Percentiles rank a stretch among this genome's conserved stretches.
These are phyloP conservation scores for Eustalomyia histrio DNA, from an alignment of 2,888 invertebrate species.

Conservation along the genomic window DNA sequence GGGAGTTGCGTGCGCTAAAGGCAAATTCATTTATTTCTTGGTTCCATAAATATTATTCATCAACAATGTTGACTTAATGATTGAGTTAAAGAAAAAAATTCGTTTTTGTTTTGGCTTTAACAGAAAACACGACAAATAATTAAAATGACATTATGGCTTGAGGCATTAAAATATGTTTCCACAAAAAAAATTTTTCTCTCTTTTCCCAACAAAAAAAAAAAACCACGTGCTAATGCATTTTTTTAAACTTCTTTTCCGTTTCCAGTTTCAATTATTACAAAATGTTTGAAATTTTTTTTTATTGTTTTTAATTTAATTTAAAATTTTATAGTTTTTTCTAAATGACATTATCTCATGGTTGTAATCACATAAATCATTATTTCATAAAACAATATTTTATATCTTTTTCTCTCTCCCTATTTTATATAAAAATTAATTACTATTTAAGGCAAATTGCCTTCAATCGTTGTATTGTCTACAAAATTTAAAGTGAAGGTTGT, in stretches of 20 bases:
- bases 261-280: slow-evolving; percentile 24
- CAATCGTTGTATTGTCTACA: slow-evolving; percentile 29
- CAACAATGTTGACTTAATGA: slow-evolving; percentile 30
- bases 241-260: slow-evolving; percentile 36
- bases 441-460: slow-evolving; percentile 46
- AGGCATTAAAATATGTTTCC: slow-evolving; percentile 5
- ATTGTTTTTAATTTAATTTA: slow-evolving; percentile 18
- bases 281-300: slow-evolving; percentile 3
- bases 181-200: slow-evolving; percentile 6
- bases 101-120: slow-evolving; percentile 18
- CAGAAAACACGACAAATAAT: slow-evolving; percentile 63
- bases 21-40: slow-evolving; percentile 35
- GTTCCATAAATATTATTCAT: slow-evolving; percentile 24
- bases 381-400: slow-evolving; percentile 13
- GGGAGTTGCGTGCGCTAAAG: slow-evolving; percentile 59
- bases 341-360: slow-evolving; percentile 57
- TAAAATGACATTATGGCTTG: slow-evolving; percentile 67
- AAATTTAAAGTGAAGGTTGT: slow-evolving; percentile 36
- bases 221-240: slow-evolving; percentile 30
- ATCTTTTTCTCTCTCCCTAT: slow-evolving; percentile 8
- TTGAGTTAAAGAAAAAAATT: slow-evolving; percentile 11
- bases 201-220: slow-evolving; percentile 12
- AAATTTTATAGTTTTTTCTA: slow-evolving; percentile 5
- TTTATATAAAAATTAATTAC: slow-evolving; percentile 49
- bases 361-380: slow-evolving; percentile 56